phyloP scores from a whole-genome alignment of 2,113 vertebrate genomes.

The Abramis brama region DNA sequence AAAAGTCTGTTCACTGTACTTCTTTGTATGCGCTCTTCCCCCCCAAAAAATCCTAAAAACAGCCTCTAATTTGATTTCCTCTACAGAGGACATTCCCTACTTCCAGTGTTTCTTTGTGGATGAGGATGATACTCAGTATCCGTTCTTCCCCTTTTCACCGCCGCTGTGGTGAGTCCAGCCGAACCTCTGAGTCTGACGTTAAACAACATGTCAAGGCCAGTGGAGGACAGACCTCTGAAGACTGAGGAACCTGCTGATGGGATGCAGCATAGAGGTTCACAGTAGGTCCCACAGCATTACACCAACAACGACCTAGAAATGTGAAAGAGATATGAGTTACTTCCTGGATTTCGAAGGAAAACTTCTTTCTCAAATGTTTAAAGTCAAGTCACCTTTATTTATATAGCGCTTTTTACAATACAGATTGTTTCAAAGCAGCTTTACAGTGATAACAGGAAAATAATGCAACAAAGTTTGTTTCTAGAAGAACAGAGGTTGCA shows the following conservation, averaged over 20 bases:
- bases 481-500: background rate
- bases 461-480: too few species aligned
- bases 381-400: background rate
- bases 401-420: too few species aligned
- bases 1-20: background rate
- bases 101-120: constrained; percentile 84
- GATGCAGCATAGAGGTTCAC: constrained; percentile 9
- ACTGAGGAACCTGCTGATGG: background rate
- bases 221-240: background rate
- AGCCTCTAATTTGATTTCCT: background rate
- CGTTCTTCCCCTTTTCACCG: constrained; percentile 78
- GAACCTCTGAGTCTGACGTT: background rate
- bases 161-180: constrained; percentile 67
- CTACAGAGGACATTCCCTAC: constrained; percentile 76
- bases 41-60: background rate
- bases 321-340: background rate
- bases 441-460: too few species aligned
- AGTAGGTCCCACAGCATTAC: constrained; percentile 6
- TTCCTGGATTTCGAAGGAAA: constrained; percentile 24
- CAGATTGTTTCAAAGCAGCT: too few species aligned
- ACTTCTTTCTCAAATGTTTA: background rate
- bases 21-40: background rate
- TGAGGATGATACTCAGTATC: constrained; percentile 78
- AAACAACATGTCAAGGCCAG: constrained; percentile 29
- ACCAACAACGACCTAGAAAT: background rate